Percentiles rank a stretch among this genome's conserved stretches.
phyloP scores from a whole-genome alignment of 2,113 vertebrate species.

The Cairina moschata region DNA sequence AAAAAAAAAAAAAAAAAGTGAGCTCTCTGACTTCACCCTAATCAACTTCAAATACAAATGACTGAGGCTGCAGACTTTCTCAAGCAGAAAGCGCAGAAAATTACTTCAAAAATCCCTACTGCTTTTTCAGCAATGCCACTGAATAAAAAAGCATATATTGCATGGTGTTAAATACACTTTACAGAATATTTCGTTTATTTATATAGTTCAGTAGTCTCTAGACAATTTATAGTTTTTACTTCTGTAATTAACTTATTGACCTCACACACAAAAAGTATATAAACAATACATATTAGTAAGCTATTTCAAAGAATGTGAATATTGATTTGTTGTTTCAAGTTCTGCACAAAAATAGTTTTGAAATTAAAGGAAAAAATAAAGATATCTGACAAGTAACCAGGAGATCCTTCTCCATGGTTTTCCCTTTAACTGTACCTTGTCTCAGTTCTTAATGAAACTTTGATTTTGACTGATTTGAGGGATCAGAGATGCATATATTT shows the following conservation, averaged over 20 bases:
- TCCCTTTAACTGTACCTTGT: not conserved
- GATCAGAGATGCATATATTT: not conserved
- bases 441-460: not conserved
- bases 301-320: not conserved
- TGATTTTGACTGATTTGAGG: not conserved
- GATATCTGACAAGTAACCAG: not conserved
- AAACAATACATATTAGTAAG: constrained; percentile 1
- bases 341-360: not conserved
- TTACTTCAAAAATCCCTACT: not conserved
- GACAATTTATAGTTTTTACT: constrained; percentile 27
- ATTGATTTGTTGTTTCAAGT: constrained; percentile 27
- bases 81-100: constrained; percentile 52
- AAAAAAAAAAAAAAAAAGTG: not conserved
- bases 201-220: constrained; percentile 16
- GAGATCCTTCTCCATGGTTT: not conserved
- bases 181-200: constrained; percentile 40
- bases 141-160: constrained; percentile 34
- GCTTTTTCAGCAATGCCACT: constrained; percentile 1
- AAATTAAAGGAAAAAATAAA: not conserved
- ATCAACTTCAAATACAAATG: constrained; percentile 44
- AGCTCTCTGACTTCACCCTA: not conserved
- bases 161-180: not conserved
- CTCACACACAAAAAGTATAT: not conserved
- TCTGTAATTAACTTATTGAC: constrained; percentile 52
- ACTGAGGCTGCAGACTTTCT: constrained; percentile 16